Base-by-base conservation (phyloP, 2,888 invertebrate species). In the Ormyrus rosae region DNA sequence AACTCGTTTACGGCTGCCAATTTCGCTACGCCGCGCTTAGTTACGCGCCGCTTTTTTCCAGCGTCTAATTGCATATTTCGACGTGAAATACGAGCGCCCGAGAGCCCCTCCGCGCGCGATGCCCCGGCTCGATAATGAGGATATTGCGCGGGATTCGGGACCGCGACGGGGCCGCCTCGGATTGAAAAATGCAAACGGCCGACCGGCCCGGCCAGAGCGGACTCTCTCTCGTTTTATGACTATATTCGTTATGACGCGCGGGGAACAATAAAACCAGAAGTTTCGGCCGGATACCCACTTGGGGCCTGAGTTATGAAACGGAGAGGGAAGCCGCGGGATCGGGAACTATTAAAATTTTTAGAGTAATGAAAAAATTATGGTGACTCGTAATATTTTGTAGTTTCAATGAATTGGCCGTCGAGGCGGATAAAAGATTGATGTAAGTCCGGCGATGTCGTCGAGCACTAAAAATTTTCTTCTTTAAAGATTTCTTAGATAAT, bases 1-100 rank as follows among this genome's bases (percentile, higher is more conserved):
- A 83, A 83, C 83, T 83, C 81, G 78, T 83, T 82, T 81, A 82
- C 82, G 79, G 80, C 80, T 77, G 83, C 78, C 82, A 83, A 83
- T 83, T 83, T 83, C 71, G 83, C 78, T 79, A 71, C 48, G 63
- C 46, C 13, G 53, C 73, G 73, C 55, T 73, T 73, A 46, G 73
- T 53, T 9, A 48, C 61, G 46, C 60, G 45, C 51, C 0, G 67
- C 6, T 51, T 51, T 72, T 76, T 68, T 61, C 53, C 70, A 55
- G 53, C 71, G 48, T 78, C 78, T 81, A 78, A 81, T 81, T 81
- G 78, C 81, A 81, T 73, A 77, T 80, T 75, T 64, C 65, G 65
- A 81, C 72, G 64, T 80, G 79, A 82, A 81, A 81, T 81, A 81
- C 78, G 78, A 81, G 74, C 75, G 70, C 34, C 48, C 19, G 19